Conservation (phyloP, 30 jellyfish, hydroid and myxozoan species). For the Cassiopea xamachana region DNA sequence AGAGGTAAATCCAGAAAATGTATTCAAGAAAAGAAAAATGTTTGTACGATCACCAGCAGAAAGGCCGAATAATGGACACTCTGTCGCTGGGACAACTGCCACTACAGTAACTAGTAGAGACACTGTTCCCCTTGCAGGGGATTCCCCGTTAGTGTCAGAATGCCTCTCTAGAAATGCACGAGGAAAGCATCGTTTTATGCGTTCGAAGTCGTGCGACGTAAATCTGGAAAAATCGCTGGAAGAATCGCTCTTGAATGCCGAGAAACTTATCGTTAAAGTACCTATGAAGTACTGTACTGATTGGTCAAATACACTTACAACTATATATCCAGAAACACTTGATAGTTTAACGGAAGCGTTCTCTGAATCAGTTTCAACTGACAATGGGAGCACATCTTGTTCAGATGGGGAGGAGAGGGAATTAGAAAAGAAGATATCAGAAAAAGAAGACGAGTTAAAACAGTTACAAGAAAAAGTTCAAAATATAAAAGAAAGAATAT, state of each 20-base stretch:
- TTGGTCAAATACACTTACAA: neutral
- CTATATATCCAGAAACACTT: neutral
- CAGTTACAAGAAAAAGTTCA: neutral
- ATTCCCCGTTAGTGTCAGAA: neutral
- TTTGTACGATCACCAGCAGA: neutral
- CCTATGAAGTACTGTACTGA: neutral
- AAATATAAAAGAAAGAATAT: neutral
- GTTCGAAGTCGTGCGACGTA: neutral
- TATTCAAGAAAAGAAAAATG: neutral
- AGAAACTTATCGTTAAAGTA: neutral
- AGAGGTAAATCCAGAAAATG: neutral
- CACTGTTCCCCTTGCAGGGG: neutral
- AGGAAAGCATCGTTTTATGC: neutral
- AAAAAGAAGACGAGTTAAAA: neutral
- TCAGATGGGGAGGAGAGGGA: constrained; percentile 3
- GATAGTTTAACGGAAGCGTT: neutral
- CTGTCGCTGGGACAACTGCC: neutral
- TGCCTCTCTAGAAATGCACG: neutral
- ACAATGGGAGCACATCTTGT: neutral
- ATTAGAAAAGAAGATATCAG: constrained; percentile 14
- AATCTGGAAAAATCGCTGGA: neutral
- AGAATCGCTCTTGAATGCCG: neutral
- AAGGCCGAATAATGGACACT: neutral
- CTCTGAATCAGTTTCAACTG: neutral
- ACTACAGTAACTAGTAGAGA: neutral